Conservation (phyloP, 1,140 invertebrate species). For the Aradophagus sp. region DNA sequence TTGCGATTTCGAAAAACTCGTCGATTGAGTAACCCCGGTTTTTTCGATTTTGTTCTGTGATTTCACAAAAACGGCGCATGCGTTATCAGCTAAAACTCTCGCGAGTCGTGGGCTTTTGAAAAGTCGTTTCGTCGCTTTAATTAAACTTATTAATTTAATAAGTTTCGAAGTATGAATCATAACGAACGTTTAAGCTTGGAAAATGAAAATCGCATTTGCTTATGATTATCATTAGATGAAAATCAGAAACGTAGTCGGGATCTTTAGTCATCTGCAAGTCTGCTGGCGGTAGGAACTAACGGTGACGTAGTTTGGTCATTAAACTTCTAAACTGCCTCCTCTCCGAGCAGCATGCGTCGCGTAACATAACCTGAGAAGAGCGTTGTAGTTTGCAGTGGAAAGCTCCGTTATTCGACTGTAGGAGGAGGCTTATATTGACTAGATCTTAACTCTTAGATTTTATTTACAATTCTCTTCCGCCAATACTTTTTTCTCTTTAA, state of each 20-base stretch:
- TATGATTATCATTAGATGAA: conserved; percentile 38
- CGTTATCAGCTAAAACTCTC: no score
- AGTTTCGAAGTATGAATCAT: not conserved
- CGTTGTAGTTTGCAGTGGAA: conserved; percentile 47
- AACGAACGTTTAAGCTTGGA: not conserved
- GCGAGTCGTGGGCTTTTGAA: no score
- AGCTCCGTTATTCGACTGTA: conserved; percentile 53
- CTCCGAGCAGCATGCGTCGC: conserved; percentile 43
- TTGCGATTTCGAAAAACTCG: no score
- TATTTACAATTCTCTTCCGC: conserved; percentile 30
- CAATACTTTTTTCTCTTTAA: conserved; percentile 9
- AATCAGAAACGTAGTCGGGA: conserved; percentile 28
- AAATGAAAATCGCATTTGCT: conserved; percentile 18
- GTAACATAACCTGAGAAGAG: conserved; percentile 56
- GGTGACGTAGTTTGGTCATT: conserved; percentile 56
- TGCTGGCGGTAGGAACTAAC: conserved; percentile 46
- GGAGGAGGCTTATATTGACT: conserved; percentile 47
- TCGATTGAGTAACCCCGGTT: no score
- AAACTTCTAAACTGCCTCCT: conserved; percentile 52
- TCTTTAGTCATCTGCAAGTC: conserved; percentile 44
- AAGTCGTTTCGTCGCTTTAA: no score
- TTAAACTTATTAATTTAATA: no score
- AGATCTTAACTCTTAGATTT: conserved; percentile 31
- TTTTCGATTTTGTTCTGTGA: no score
- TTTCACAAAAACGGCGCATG: no score